phyloP scores from a whole-genome alignment of 2,888 invertebrate genomes.

The Lasioglossum morio region DNA sequence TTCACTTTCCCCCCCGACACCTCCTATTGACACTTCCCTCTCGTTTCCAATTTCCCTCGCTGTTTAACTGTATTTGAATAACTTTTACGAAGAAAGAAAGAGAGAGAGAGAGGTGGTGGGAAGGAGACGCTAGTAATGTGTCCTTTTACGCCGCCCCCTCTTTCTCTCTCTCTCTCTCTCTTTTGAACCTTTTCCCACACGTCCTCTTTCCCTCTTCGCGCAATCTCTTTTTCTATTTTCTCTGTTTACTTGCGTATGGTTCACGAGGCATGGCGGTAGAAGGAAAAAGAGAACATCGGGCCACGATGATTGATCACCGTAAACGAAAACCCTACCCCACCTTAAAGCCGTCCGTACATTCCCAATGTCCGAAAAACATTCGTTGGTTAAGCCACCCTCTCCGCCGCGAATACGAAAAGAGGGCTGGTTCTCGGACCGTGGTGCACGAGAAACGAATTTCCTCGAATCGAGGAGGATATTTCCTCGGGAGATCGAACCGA shows the following conservation, averaged over 20 bases:
- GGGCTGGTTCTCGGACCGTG: constrained; percentile 23
- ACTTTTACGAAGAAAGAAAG: constrained; percentile 32
- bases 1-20: constrained; percentile 52
- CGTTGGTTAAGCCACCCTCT: constrained; percentile 58
- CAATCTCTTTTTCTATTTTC: constrained; percentile 44
- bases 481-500: constrained; percentile 24
- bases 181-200: not conserved
- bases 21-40: constrained; percentile 37
- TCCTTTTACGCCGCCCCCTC: not conserved
- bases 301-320: constrained; percentile 72
- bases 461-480: constrained; percentile 31
- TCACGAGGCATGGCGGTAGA: constrained; percentile 84
- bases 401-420: constrained; percentile 48
- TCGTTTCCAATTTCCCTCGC: constrained; percentile 62
- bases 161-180: constrained; percentile 15
- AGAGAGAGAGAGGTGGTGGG: not conserved
- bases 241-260: constrained; percentile 74
- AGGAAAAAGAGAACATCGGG: constrained; percentile 61
- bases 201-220: constrained; percentile 52
- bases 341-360: constrained; percentile 58
- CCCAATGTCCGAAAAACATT: constrained; percentile 82
- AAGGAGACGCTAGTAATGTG: not conserved
- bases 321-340: constrained; percentile 55
- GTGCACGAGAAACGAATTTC: constrained; percentile 37
- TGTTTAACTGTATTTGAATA: constrained; percentile 70